Conservation (phyloP, 2,113 vertebrate species). For the Heterotis niloticus region DNA sequence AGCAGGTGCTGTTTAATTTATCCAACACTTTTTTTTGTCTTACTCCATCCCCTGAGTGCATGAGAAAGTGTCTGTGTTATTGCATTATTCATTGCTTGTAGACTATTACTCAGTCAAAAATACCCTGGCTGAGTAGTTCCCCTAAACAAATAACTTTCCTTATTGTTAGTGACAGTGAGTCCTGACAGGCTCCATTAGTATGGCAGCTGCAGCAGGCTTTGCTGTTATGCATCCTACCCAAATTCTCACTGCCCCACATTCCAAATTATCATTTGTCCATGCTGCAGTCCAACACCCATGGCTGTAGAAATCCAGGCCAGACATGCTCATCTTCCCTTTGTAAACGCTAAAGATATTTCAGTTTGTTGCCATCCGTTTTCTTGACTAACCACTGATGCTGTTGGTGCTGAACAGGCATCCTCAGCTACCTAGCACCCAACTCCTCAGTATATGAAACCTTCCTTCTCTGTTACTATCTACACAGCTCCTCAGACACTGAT, state of each 20-base stretch:
- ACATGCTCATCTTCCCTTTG: background rate
- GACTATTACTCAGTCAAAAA: slow-evolving; percentile 19
- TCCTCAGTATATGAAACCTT: background rate
- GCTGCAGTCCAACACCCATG: background rate
- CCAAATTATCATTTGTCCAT: slow-evolving; percentile 1
- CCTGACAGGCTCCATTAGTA: slow-evolving; percentile 9
- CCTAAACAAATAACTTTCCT: slow-evolving; percentile 18
- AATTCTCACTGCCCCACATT: background rate
- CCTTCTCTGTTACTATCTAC: background rate
- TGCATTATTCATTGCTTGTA: slow-evolving; percentile 21
- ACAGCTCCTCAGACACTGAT: background rate
- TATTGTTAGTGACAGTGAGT: slow-evolving; percentile 14
- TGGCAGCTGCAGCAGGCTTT: slow-evolving; percentile 1
- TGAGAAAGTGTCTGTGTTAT: background rate
- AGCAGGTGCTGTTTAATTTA: slow-evolving; percentile 14
- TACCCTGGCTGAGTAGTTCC: slow-evolving; percentile 1
- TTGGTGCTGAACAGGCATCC: background rate
- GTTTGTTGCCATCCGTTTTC: background rate
- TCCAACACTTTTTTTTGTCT: slow-evolving; percentile 5
- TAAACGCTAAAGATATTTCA: background rate
- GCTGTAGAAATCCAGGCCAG: background rate
- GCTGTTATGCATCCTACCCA: background rate
- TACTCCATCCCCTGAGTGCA: background rate
- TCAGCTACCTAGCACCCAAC: background rate
- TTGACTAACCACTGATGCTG: background rate